These are phyloP conservation scores for Pissodes strobi DNA, from an alignment of 1,140 invertebrate genomes.

Conservation along the genomic window DNA sequence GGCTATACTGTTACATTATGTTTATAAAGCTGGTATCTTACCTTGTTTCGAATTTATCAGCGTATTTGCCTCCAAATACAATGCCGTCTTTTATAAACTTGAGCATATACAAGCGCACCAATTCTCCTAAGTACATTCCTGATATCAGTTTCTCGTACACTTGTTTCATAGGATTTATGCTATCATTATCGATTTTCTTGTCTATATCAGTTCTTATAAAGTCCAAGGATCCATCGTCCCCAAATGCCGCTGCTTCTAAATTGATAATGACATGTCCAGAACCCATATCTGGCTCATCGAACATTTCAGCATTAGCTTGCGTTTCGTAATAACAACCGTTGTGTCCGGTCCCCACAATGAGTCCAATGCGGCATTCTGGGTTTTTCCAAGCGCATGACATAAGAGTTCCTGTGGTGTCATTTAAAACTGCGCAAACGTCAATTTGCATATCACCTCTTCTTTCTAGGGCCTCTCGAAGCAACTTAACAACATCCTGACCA, in stretches of 20 bases:
- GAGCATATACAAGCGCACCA: constrained; percentile 75
- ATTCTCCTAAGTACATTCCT: constrained; percentile 90
- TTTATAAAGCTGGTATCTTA: background rate
- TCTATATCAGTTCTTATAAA: constrained; percentile 90
- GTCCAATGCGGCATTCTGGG: constrained; percentile 57
- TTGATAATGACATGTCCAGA: constrained; percentile 88
- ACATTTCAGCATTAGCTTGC: constrained; percentile 66
- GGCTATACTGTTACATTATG: too few species aligned
- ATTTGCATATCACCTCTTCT: constrained; percentile 67
- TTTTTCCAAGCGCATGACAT: constrained; percentile 99
- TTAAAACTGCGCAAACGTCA: constrained; percentile 94
- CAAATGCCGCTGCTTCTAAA: constrained; percentile 97
- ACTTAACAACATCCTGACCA: constrained; percentile 81
- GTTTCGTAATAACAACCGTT: constrained; percentile 98
- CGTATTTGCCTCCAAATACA: constrained; percentile 73
- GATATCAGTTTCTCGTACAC: constrained; percentile 91
- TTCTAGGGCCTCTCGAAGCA: constrained; percentile 80
- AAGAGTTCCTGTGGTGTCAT: constrained; percentile 97
- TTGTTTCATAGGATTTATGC: constrained; percentile 76
- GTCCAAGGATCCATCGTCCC: constrained; percentile 85
- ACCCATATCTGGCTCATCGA: constrained; percentile 57
- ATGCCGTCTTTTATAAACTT: constrained; percentile 76
- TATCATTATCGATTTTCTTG: constrained; percentile 78
- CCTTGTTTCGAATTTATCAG: constrained; percentile 60
- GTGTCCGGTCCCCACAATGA: constrained; percentile 73